Evolutionary conservation across 2,113 vertebrate species (phyloP).

Genomic region (Coptodon bakossiorum): DNA sequence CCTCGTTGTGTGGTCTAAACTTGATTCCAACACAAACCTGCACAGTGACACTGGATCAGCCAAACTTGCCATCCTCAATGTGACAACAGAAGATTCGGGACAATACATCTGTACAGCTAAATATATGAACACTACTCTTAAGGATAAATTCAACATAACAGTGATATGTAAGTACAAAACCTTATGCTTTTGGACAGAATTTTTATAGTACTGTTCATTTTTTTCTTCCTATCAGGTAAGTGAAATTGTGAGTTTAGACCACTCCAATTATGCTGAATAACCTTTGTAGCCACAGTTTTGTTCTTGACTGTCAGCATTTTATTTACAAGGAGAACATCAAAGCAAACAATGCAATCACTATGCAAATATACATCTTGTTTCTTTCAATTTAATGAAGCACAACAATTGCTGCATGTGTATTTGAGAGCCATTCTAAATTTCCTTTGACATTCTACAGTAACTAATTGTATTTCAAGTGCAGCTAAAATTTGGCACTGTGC

Average conservation of each 20-base stretch:
- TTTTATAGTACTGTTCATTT: neutral
- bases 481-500: accelerated
- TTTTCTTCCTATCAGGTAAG: accelerated
- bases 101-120: neutral
- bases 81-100: neutral
- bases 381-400: neutral
- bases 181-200: neutral
- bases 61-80: accelerated
- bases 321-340: neutral
- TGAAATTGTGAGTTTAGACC: neutral
- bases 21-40: neutral
- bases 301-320: too few relatives aligned
- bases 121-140: accelerated
- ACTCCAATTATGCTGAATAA: too few relatives aligned
- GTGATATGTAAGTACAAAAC: neutral
- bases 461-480: neutral
- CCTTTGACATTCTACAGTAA: too few relatives aligned
- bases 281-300: too few relatives aligned
- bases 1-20: accelerated
- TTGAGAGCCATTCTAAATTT: too few relatives aligned
- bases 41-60: neutral
- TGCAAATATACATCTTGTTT: neutral
- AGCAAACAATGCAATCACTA: neutral
- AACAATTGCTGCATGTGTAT: neutral
- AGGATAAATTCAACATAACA: neutral